Percentiles rank a stretch among this genome's conserved stretches.
These are phyloP conservation scores for Platycnemis pennipes DNA, from an alignment of 2,888 invertebrate genomes.

Conservation along the genomic window DNA sequence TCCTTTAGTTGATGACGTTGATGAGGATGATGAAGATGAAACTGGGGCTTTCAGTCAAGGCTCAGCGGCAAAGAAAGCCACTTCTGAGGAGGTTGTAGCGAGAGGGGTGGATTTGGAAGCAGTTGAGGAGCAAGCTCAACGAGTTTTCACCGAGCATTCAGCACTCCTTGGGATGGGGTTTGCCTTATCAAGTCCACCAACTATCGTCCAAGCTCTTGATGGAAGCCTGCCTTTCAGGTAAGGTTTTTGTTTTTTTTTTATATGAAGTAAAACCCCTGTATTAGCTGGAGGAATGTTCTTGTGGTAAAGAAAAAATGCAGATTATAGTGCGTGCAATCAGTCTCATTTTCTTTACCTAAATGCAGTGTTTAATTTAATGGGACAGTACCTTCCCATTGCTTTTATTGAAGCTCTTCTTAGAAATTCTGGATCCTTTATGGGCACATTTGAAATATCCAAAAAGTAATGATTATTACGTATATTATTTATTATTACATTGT, in stretches of 20 bases:
- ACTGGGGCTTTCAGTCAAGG: neutral
- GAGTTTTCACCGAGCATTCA: constrained; percentile 85
- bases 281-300: no score
- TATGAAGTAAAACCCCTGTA: no score
- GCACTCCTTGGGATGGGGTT: constrained; percentile 93
- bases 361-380: no score
- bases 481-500: no score
- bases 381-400: no score
- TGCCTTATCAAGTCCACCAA: constrained; percentile 91
- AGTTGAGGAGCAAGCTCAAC: constrained; percentile 86
- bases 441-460: no score
- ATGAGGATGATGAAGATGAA: constrained; percentile 80
- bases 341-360: no score
- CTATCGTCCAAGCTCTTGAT: constrained; percentile 94
- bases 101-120: constrained; percentile 80
- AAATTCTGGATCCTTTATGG: no score
- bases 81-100: neutral
- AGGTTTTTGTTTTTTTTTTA: constrained; percentile 77
- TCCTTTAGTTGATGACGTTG: constrained; percentile 83
- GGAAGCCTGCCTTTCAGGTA: constrained; percentile 92
- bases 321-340: no score
- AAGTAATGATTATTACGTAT: no score
- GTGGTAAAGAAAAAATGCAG: no score
- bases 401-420: no score
- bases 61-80: neutral